A percentile compares a stretch with the other conserved stretches of the same genome.
Conservation (phyloP, 2,888 invertebrate genomes). For the Agonopterix alstromeriana region DNA sequence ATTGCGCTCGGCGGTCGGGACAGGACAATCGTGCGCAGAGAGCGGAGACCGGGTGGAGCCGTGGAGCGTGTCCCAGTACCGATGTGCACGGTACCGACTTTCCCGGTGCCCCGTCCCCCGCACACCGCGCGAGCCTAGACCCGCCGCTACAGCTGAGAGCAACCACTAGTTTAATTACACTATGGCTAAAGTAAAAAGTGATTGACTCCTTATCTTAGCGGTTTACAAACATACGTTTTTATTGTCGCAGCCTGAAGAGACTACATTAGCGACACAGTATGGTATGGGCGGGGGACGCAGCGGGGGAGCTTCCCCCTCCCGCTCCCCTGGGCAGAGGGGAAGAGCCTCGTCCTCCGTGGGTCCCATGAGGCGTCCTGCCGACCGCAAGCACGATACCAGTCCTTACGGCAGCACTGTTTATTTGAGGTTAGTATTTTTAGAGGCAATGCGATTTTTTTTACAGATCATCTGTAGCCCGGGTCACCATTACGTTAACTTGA, state of each 20-base stretch:
- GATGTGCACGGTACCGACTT: too few relatives aligned
- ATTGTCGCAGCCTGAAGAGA: slow-evolving; percentile 65
- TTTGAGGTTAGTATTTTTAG: slow-evolving; percentile 48
- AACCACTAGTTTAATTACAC: too few relatives aligned
- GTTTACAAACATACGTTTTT: slow-evolving; percentile 2
- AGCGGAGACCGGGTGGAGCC: too few relatives aligned
- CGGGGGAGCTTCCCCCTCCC: slow-evolving; percentile 58
- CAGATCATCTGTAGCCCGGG: too few relatives aligned
- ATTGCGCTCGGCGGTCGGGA: too few relatives aligned
- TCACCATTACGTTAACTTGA: too few relatives aligned
- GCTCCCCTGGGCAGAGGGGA: slow-evolving; percentile 57
- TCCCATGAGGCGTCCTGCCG: slow-evolving; percentile 88
- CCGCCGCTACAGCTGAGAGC: too few relatives aligned
- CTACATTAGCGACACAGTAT: slow-evolving; percentile 55
- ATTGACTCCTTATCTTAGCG: not conserved
- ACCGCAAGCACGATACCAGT: slow-evolving; percentile 89
- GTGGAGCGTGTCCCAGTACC: too few relatives aligned
- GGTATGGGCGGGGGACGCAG: slow-evolving; percentile 45
- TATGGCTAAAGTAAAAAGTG: not conserved
- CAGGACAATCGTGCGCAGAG: too few relatives aligned
- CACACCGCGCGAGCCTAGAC: too few relatives aligned
- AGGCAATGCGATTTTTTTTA: too few relatives aligned
- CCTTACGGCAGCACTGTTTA: slow-evolving; percentile 87
- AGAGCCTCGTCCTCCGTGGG: slow-evolving; percentile 76
- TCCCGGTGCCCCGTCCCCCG: too few relatives aligned